Evolutionary conservation across 2,797 vertebrate genomes (phyloP).

Genomic region (Lates japonicus): DNA sequence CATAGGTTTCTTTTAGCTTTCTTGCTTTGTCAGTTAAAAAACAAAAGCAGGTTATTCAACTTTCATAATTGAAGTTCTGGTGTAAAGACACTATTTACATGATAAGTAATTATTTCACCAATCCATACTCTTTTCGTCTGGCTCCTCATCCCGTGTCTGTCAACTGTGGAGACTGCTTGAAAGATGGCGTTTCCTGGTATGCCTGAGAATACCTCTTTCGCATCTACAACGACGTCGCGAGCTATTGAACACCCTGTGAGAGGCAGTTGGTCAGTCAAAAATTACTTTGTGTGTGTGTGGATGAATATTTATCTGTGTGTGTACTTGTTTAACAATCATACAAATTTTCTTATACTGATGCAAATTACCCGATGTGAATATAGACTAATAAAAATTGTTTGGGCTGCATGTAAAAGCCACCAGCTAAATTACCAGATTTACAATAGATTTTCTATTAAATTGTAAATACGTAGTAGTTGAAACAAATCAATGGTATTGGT

Average conservation of each 20-base stretch:
- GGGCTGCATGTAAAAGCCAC: background rate
- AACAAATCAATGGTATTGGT: background rate
- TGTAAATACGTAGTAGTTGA: conserved; percentile 21
- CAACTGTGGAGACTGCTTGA: conserved; percentile 89
- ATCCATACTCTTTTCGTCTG: conserved; percentile 17
- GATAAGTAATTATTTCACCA: background rate
- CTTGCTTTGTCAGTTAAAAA: conserved; percentile 6
- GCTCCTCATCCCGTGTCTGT: conserved; percentile 65
- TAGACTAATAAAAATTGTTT: conserved; percentile 23
- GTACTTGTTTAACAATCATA: background rate
- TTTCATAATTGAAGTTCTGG: background rate
- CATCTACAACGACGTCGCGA: conserved; percentile 93
- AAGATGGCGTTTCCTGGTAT: conserved; percentile 91
- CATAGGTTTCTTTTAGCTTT: background rate
- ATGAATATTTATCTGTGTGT: background rate
- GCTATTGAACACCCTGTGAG: conserved; percentile 99
- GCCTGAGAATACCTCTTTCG: conserved; percentile 92
- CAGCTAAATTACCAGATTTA: background rate
- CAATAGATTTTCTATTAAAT: background rate
- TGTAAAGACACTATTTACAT: background rate
- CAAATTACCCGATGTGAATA: background rate
- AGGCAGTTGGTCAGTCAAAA: conserved; percentile 91
- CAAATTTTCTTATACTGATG: background rate
- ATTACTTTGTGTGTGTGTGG: background rate
- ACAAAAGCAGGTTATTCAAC: background rate